These are phyloP conservation scores for Mactra quadrangularis DNA, from an alignment of 1,140 invertebrate species.

Conservation along the genomic window DNA sequence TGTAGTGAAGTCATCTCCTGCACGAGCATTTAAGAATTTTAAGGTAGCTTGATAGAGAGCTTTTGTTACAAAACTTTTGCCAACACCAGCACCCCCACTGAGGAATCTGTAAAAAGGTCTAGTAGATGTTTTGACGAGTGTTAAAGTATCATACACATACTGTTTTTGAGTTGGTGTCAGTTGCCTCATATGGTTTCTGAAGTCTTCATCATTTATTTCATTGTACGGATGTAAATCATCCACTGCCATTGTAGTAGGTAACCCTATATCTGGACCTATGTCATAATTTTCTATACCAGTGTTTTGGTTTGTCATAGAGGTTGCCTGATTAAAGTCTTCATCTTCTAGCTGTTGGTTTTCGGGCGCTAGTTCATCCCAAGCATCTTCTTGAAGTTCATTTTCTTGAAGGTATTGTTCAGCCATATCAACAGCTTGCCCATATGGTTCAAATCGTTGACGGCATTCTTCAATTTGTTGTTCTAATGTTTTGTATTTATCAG, in stretches of 20 bases:
- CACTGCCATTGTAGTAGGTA: not conserved
- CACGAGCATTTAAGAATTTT: conserved; percentile 24
- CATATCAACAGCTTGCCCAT: no score
- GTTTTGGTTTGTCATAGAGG: no score
- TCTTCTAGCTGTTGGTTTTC: not conserved
- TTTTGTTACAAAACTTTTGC: conserved; percentile 20
- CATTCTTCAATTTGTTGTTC: no score
- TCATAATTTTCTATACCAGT: not conserved
- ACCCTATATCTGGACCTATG: conserved; percentile 1
- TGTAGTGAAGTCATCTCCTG: conserved; percentile 36
- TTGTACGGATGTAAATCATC: not conserved
- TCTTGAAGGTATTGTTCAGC: conserved; percentile 9
- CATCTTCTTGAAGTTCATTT: not conserved
- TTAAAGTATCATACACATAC: no score
- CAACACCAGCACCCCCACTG: no score
- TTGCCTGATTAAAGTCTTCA: no score
- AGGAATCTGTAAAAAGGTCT: not conserved
- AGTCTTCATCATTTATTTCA: conserved; percentile 15
- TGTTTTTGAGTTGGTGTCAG: no score
- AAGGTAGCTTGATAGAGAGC: conserved; percentile 46
- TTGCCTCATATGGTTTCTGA: no score
- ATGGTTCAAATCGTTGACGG: no score
- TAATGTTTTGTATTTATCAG: conserved; percentile 19
- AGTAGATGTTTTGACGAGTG: not conserved
- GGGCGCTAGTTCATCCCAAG: not conserved